These are phyloP conservation scores for Morpho deidamia DNA, from an alignment of 2,888 invertebrate genomes.

Conservation along the genomic window DNA sequence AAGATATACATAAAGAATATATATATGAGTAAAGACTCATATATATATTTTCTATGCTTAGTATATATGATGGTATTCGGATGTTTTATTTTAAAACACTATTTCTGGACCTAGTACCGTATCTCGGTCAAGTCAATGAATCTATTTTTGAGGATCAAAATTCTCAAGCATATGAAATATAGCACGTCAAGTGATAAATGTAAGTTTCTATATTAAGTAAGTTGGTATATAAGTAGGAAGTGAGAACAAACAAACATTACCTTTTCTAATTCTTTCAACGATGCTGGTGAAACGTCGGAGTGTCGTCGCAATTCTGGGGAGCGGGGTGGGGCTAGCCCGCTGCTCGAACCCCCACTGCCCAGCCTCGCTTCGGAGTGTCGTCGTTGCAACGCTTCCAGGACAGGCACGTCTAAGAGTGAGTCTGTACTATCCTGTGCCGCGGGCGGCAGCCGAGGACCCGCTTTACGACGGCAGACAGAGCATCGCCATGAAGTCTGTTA, in stretches of 20 bases:
- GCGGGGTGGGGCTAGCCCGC: constrained; percentile 88
- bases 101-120: no score
- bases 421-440: constrained; percentile 91
- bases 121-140: no score
- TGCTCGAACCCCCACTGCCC: constrained; percentile 68
- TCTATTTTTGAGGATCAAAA: no score
- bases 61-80: no score
- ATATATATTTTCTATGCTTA: no score
- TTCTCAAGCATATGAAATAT: no score
- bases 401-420: constrained; percentile 88
- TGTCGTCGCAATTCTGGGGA: constrained; percentile 90
- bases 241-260: constrained; percentile 68
- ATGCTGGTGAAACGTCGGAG: constrained; percentile 92
- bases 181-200: no score
- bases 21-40: no score
- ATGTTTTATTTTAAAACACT: no score
- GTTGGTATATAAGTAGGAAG: not conserved
- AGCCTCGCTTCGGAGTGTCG: constrained; percentile 86
- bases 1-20: no score
- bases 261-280: constrained; percentile 92
- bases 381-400: constrained; percentile 86
- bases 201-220: no score
- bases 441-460: constrained; percentile 86
- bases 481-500: constrained; percentile 89
- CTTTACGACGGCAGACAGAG: constrained; percentile 91